Base-by-base conservation (phyloP, 2,797 vertebrate species). In the Liparis tanakae region DNA sequence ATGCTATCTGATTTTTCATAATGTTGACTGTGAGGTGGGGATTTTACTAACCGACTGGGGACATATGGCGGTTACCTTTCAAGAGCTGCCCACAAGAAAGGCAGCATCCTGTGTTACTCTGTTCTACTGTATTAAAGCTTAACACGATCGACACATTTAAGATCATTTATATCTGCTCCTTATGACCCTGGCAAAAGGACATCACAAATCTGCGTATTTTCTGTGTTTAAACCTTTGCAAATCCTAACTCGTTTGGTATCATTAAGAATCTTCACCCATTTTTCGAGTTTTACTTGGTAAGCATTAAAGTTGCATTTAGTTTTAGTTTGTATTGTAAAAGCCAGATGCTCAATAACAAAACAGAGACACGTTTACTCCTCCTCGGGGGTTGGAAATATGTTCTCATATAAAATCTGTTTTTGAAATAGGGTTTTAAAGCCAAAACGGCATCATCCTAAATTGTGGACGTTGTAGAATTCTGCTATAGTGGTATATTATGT, bases 61-160 rank as follows among this genome's bases (percentile, higher is more conserved):
- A 90, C 87, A 85, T 72, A 54, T 82, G 77, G 67, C 71, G 85
- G 85, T 89, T 90, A 90, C 91, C 86, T 87, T 85, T 84, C 69
- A 78, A 70, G 75, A 86, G 72, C 79, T 66, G 67, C 60, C 68
- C 62, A 74, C 75, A 67, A 84, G 76, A 81, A 78, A 81, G 56
- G 63, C 67, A 68, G 75, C 76, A 71, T 67, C 83, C 76, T 80
- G 81, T 87, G 81, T 87, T 86, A 68, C 76, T 84, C 55, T 34
- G 63, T 80, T 83, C 70, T 78, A 81, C 74, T 64, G 76, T 69
- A 65, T 72, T 76, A 67, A 59, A 86, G 64, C 80, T 79, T 46
- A 55, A 81, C 82, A 73, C 78, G 76, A 87, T 88, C 59, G 62
- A 77, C 43, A 65, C 58, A 20, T 62, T 73, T 69, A 71, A 51